Conservation (phyloP, 1,140 invertebrate genomes). For the Adelges cooleyi region DNA sequence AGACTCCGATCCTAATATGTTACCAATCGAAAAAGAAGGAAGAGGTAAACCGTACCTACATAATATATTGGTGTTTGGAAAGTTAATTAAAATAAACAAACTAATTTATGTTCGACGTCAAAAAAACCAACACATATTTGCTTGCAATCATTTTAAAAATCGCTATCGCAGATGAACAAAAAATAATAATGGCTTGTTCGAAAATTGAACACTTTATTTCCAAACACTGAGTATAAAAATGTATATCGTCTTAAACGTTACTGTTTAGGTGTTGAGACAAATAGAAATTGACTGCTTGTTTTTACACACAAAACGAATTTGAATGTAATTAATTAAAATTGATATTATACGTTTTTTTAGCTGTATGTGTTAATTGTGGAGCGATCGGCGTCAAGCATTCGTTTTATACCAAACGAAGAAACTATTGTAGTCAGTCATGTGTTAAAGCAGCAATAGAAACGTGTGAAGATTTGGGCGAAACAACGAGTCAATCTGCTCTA, state of each 20-base stretch:
- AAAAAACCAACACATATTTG: slow-evolving; percentile 18
- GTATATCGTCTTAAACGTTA: too few relatives aligned
- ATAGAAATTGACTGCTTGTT: too few relatives aligned
- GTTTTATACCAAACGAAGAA: slow-evolving; percentile 73
- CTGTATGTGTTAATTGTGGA: slow-evolving; percentile 79
- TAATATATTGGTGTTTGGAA: not conserved
- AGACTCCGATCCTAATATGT: slow-evolving; percentile 62
- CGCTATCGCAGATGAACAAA: too few relatives aligned
- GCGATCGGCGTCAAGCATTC: slow-evolving; percentile 79
- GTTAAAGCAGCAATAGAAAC: slow-evolving; percentile 37
- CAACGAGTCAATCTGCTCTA: too few relatives aligned
- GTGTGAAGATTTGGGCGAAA: not conserved
- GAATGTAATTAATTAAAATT: too few relatives aligned
- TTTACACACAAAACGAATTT: too few relatives aligned
- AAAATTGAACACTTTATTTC: too few relatives aligned
- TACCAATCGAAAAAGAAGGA: slow-evolving; percentile 68
- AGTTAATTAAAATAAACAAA: not conserved
- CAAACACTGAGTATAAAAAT: too few relatives aligned
- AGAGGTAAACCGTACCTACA: slow-evolving; percentile 69
- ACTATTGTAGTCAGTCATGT: slow-evolving; percentile 66
- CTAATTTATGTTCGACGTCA: not conserved
- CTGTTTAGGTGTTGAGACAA: too few relatives aligned
- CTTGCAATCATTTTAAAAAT: too few relatives aligned
- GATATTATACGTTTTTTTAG: slow-evolving; percentile 41
- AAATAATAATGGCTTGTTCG: too few relatives aligned